These are phyloP conservation scores for Brachypodius melanocephalos DNA, from an alignment of 2,113 vertebrate genomes.

Conservation along the genomic window DNA sequence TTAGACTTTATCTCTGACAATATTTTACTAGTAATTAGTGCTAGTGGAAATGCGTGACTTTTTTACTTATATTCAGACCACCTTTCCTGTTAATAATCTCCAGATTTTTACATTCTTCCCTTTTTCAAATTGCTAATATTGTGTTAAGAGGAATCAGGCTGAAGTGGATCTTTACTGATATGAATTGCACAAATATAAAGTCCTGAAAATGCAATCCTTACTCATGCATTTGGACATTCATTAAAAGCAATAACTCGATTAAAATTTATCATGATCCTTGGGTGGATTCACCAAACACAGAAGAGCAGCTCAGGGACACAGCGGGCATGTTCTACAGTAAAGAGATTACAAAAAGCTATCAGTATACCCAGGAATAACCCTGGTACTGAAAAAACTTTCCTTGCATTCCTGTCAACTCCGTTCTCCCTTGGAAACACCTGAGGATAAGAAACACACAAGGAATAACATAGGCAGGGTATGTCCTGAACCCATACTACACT, in stretches of 20 bases:
- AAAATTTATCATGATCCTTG: background rate
- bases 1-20: background rate
- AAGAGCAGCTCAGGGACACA: background rate
- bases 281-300: background rate
- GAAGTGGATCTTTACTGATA: conserved; percentile 10
- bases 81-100: background rate
- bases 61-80: background rate
- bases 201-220: background rate
- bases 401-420: background rate
- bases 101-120: background rate
- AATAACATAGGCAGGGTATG: background rate
- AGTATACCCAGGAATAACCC: background rate
- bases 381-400: background rate
- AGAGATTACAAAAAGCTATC: background rate
- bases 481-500: background rate
- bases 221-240: background rate
- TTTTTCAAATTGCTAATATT: background rate
- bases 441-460: background rate
- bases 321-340: background rate
- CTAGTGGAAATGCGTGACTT: background rate
- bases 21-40: background rate
- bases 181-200: conserved; percentile 30
- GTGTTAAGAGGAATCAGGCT: background rate
- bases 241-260: background rate
- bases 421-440: background rate